Conservation (phyloP, 2,888 invertebrate genomes). For the Agapetus fuscipes region DNA sequence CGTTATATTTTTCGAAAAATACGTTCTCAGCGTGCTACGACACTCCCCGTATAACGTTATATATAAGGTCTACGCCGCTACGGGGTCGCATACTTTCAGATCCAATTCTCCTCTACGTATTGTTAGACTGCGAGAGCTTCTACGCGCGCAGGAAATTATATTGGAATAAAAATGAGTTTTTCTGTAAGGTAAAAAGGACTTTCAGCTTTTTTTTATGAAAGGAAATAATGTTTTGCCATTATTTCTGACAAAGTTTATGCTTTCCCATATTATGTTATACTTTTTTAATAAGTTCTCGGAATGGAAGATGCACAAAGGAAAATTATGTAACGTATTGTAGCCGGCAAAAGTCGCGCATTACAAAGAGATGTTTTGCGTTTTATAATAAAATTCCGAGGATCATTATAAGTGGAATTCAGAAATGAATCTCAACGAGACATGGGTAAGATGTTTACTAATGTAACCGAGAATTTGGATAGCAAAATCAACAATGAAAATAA, state of each 20-base stretch:
- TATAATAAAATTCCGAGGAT: too few relatives aligned
- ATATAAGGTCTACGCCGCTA: not conserved
- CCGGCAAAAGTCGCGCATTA: too few relatives aligned
- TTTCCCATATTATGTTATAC: too few relatives aligned
- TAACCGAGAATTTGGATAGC: too few relatives aligned
- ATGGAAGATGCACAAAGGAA: slow-evolving; percentile 1
- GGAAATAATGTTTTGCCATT: too few relatives aligned
- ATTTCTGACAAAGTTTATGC: too few relatives aligned
- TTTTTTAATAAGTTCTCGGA: slow-evolving; percentile 2
- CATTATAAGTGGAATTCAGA: too few relatives aligned
- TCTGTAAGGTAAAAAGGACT: slow-evolving; percentile 13
- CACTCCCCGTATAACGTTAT: not conserved
- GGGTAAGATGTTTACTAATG: too few relatives aligned
- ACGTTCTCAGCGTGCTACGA: not conserved
- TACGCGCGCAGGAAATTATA: slow-evolving; percentile 18
- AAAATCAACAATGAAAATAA: too few relatives aligned
- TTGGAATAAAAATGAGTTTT: slow-evolving; percentile 4
- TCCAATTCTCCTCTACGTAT: slow-evolving; percentile 17
- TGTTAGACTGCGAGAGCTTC: slow-evolving; percentile 19
- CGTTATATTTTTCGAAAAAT: not conserved
- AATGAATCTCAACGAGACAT: too few relatives aligned
- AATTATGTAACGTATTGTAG: too few relatives aligned
- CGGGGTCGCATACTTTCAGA: slow-evolving; percentile 4
- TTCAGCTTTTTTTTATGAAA: slow-evolving; percentile 1
- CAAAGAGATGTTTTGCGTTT: too few relatives aligned